Conservation (phyloP, 2,888 invertebrate genomes). For the Drosophila melanosoma region DNA sequence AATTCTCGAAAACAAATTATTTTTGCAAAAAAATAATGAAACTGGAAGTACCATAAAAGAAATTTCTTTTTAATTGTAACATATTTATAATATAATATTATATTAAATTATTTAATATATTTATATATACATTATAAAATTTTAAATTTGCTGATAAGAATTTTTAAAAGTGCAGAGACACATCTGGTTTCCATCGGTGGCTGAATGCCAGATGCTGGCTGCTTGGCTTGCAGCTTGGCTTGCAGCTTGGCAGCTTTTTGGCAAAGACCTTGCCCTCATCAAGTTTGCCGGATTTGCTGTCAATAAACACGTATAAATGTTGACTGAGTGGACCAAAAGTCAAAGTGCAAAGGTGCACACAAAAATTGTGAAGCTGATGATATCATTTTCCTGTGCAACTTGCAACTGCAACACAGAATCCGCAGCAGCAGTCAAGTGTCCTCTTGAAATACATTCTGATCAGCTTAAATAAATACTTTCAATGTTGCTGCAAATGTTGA, state of each 20-base stretch:
- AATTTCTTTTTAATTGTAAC: background rate
- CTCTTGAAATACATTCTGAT: constrained; percentile 18
- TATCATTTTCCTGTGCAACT: background rate
- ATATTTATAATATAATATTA: background rate
- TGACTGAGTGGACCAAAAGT: constrained; percentile 42
- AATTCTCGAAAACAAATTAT: no score
- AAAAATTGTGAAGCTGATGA: constrained; percentile 4
- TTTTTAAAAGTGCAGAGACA: constrained; percentile 1
- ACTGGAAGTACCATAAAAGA: background rate
- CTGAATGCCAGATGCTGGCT: constrained; percentile 3
- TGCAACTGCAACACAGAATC: constrained; percentile 12
- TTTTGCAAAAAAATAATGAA: no score
- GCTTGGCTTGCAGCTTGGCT: no score
- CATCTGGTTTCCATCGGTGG: background rate
- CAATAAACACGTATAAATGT: constrained; percentile 42
- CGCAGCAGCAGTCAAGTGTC: constrained; percentile 8
- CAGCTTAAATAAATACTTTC: constrained; percentile 32
- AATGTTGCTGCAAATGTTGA: constrained; percentile 2
- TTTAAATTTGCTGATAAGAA: no score
- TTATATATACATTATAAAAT: no score
- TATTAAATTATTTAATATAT: background rate
- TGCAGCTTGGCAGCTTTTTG: constrained; percentile 33
- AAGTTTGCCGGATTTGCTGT: constrained; percentile 49
- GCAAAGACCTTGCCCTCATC: constrained; percentile 67
- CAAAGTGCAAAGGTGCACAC: constrained; percentile 44